Percentiles rank a stretch among this genome's conserved stretches.
phyloP scores from a whole-genome alignment of 2,113 vertebrate species.

The human region DNA sequence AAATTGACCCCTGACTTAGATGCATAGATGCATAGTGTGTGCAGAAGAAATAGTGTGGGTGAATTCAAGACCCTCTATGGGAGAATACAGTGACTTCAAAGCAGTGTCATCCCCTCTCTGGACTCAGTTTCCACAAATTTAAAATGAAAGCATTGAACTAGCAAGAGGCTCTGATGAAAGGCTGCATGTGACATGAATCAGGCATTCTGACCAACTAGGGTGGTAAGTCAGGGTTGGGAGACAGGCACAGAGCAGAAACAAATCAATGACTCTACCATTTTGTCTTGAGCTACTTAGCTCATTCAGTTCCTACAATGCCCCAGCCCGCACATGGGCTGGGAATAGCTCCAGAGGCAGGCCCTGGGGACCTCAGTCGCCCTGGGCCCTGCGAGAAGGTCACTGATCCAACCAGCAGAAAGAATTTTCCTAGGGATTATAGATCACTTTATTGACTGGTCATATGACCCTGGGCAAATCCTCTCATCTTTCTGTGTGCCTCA shows the following conservation, averaged over 20 bases:
- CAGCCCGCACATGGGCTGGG: neutral
- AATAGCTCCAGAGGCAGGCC: neutral
- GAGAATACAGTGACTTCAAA: neutral
- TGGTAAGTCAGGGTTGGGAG: neutral
- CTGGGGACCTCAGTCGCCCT: too few relatives aligned
- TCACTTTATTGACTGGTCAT: neutral
- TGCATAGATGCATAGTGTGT: rapidly evolving
- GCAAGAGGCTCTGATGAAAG: neutral
- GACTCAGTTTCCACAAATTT: neutral
- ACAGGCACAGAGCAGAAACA: neutral
- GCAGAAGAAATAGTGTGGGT: neutral
- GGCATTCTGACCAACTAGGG: neutral
- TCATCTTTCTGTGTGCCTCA: neutral
- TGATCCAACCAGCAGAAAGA: neutral
- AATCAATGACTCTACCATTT: neutral
- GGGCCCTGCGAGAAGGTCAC: neutral
- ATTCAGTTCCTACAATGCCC: neutral
- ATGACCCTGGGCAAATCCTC: neutral
- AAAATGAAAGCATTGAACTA: neutral
- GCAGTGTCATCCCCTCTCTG: neutral
- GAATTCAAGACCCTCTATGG: too few relatives aligned
- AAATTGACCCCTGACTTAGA: neutral
- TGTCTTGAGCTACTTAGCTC: neutral
- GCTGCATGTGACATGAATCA: neutral
- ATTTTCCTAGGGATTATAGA: neutral